A percentile compares a stretch with the other conserved stretches of the same genome.
Conservation (phyloP, 2,113 vertebrate genomes). For the Sphyrna mokarran region DNA sequence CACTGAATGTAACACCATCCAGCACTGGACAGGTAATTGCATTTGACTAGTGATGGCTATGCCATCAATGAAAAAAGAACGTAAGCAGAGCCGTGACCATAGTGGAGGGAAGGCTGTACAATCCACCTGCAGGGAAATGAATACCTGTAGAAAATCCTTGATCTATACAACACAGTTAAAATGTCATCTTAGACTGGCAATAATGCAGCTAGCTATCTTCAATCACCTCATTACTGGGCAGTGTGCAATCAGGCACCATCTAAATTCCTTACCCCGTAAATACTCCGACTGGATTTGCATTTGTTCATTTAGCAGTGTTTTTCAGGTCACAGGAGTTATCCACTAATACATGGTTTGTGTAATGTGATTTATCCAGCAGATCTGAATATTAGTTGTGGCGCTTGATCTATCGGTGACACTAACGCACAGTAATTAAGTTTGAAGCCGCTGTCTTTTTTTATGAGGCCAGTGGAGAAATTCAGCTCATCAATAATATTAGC, state of each 20-base stretch:
- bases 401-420: not conserved
- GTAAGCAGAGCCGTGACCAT: not conserved
- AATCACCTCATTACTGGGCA: not conserved
- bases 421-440: not conserved
- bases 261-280: not conserved
- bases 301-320: not conserved
- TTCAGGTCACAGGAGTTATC: not conserved
- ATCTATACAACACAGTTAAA: not conserved
- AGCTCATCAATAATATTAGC: conserved; percentile 13
- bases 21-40: too few relatives aligned
- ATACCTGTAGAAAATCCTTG: not conserved
- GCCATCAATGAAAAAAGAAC: not conserved
- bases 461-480: not conserved
- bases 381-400: conserved; percentile 6
- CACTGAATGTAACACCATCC: too few relatives aligned
- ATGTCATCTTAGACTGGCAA: not conserved
- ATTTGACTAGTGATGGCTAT: not conserved
- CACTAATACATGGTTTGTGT: not conserved
- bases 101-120: not conserved
- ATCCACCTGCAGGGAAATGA: not conserved
- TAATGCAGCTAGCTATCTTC: not conserved
- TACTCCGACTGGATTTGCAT: not conserved
- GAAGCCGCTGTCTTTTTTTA: not conserved
- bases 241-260: not conserved
- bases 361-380: not conserved